phyloP scores from a whole-genome alignment of 2,888 invertebrate genomes.

The Scaptomyza caliginosa region DNA sequence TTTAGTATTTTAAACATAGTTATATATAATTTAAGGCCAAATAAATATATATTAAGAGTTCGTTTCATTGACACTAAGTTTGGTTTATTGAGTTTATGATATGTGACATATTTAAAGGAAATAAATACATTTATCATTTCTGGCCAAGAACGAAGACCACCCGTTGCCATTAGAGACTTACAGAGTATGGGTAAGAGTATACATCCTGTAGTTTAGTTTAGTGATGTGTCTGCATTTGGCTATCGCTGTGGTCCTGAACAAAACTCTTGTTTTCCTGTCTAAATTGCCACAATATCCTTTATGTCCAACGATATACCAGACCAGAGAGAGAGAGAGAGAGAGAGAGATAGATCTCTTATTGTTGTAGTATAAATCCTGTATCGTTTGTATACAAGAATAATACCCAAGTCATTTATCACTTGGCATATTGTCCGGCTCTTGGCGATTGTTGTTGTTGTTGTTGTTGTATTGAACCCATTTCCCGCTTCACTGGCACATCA shows the following conservation, averaged over 20 bases:
- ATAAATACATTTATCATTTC: slow-evolving; percentile 82
- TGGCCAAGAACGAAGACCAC: slow-evolving; percentile 74
- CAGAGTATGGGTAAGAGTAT: slow-evolving; percentile 44
- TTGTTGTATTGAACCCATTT: slow-evolving; percentile 72
- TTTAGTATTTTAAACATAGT: too few relatives aligned
- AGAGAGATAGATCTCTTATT: slow-evolving; percentile 17
- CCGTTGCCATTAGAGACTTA: slow-evolving; percentile 67
- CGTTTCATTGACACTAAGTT: neutral
- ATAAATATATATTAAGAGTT: too few relatives aligned
- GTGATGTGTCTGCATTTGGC: slow-evolving; percentile 50
- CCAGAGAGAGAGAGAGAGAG: neutral
- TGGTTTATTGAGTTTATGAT: slow-evolving; percentile 25
- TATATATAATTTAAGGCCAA: too few relatives aligned
- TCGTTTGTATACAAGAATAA: slow-evolving; percentile 66
- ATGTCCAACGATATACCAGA: slow-evolving; percentile 62
- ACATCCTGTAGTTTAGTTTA: slow-evolving; percentile 77
- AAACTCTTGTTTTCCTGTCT: slow-evolving; percentile 72
- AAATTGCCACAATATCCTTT: slow-evolving; percentile 80
- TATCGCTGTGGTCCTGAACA: slow-evolving; percentile 66
- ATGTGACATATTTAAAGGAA: slow-evolving; percentile 63
- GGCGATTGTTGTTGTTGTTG: slow-evolving; percentile 9
- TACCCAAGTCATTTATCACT: slow-evolving; percentile 82
- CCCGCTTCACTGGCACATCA: slow-evolving; percentile 74
- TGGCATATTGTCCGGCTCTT: slow-evolving; percentile 81
- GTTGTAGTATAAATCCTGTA: slow-evolving; percentile 58